phyloP scores from a whole-genome alignment of 2,888 invertebrate genomes.

The Formica aserva region DNA sequence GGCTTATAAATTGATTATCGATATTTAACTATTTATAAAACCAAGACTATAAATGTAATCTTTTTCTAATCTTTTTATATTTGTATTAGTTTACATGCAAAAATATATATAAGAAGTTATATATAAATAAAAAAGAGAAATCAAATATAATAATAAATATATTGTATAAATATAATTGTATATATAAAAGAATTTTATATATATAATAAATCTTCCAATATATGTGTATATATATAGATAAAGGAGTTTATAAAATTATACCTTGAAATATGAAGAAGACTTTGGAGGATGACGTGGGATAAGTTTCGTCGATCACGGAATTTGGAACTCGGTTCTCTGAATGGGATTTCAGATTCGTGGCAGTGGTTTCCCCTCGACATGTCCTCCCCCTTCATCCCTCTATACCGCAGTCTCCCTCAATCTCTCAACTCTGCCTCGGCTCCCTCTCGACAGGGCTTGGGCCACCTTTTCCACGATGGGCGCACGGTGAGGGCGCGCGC shows the following conservation, averaged over 20 bases:
- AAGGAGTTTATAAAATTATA: background rate
- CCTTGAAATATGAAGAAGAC: background rate
- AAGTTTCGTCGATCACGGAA: constrained; percentile 20
- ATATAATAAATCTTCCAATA: background rate
- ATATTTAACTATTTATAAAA: constrained; percentile 16
- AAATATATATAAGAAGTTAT: background rate
- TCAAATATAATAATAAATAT: background rate
- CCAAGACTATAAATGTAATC: background rate
- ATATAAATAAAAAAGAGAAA: background rate
- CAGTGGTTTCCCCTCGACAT: constrained; percentile 39
- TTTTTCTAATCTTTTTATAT: background rate
- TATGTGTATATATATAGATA: background rate
- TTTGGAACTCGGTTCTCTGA: constrained; percentile 40
- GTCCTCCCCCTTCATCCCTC: constrained; percentile 1
- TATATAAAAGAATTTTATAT: background rate
- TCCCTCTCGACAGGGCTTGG: constrained; percentile 35
- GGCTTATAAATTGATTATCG: background rate
- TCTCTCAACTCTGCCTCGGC: constrained; percentile 29
- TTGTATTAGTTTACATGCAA: background rate
- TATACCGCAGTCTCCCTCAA: constrained; percentile 9
- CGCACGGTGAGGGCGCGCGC: constrained; percentile 46
- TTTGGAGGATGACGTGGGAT: background rate
- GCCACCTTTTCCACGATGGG: constrained; percentile 63
- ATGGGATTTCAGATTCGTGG: constrained; percentile 42
- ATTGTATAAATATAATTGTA: too few relatives aligned